Evolutionary conservation across 2,888 invertebrate genomes (phyloP), one percentile per base, ranked within the genome.

Genomic region (Emmelina monodactyla): DNA sequence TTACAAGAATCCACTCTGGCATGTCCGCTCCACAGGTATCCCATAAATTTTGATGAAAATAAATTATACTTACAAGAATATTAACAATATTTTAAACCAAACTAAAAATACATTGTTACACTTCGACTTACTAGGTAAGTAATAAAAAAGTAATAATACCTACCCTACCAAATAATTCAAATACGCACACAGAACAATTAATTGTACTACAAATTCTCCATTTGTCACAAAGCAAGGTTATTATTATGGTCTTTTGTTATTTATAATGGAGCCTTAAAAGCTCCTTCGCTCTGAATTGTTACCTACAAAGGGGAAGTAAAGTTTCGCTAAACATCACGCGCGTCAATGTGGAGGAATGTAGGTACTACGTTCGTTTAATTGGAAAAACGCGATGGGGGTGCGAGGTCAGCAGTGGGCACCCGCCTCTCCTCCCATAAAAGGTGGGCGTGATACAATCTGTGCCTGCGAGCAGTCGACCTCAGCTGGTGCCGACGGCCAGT

Each of bases 311-410:
- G 37, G 42, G 39, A 53, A 54, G 43, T 46, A 51, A 55, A 55
- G 49, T 54, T 47, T 50, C 43, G 49, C 54, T 56, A 58, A 61
- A 61, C 59, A 66, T 66, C n/a, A n/a, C n/a, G 65, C 63, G 60
- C 66, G 66, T 67, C 63, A 68, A 63, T 55, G 64, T 59, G 51
- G 56, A 65, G 63, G 62, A 67, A 69, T 64, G 56, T 67, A 48
- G 41, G 31, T 35, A 57, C 53, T 54, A 56, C 60, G 66, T 65
- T 59, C 60, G 62, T 65, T 70, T 78, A 73, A 73, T 76, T 75
- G 66, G 65, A 70, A 76, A 76, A 78, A 75, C 73, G 75, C 72
- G 72, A 75, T 66, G 73, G 76, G 78, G 78, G 72, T 69, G 75
- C 76, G 76, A 78, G 78, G 78, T 78, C 78, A 72, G 65, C 62